Percentiles rank a stretch among this genome's conserved stretches.
Conservation (phyloP, 1,140 invertebrate species). For the Stegodyphus mimosarum region DNA sequence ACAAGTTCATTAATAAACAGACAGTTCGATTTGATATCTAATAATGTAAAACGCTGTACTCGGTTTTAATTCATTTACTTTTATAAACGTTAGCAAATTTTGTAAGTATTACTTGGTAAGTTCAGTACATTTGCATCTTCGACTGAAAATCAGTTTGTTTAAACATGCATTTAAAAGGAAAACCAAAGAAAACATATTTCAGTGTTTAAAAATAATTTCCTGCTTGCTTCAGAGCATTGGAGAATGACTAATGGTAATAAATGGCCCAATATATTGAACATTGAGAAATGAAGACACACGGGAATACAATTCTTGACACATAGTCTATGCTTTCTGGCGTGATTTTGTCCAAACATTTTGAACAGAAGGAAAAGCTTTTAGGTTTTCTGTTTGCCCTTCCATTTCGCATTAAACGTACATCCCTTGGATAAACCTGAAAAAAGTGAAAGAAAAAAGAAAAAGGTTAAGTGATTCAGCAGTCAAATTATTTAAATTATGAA, state of each 20-base stretch:
- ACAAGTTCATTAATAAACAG: no score
- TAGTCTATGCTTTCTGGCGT: slow-evolving; percentile 53
- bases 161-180: not conserved
- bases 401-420: slow-evolving; percentile 5
- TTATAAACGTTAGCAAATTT: no score
- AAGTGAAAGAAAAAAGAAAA: not conserved
- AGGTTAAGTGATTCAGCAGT: no score
- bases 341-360: slow-evolving; percentile 11
- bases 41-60: no score
- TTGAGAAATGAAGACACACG: slow-evolving; percentile 44
- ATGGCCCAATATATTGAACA: slow-evolving; percentile 54
- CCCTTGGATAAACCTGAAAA: slow-evolving; percentile 49
- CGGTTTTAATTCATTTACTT: no score
- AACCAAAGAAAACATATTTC: not conserved
- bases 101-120: no score
- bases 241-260: slow-evolving; percentile 15
- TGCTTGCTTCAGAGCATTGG: no score
- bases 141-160: not conserved
- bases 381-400: not conserved
- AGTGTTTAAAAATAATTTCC: not conserved
- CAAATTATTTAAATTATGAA: no score
- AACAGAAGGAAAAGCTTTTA: slow-evolving; percentile 14
- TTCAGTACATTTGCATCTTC: no score
- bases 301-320: slow-evolving; percentile 48
- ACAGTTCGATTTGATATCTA: no score